Evolutionary conservation across 2,888 invertebrate genomes (phyloP), one percentile per base, ranked within the genome.

Genomic region (Epistrophella euchroma): DNA sequence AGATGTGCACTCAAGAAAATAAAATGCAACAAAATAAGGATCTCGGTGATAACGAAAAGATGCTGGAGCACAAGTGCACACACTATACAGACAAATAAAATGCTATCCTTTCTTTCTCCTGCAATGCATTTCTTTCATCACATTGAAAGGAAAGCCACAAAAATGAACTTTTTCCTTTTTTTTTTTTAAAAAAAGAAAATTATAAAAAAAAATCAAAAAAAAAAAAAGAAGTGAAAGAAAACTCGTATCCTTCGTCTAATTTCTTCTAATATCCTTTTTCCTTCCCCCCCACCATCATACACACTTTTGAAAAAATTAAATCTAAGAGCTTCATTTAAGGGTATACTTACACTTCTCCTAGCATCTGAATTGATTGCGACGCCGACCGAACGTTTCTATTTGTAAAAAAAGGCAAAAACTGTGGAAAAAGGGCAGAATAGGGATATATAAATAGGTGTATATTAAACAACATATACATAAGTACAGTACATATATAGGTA

Each of bases 281-380:
- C 13, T 55, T 56, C 28, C 43, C 9, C 13, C 13, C 15, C n/a
- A 2, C 58, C 58, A 15, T 32, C 37, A 43, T 40, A 43, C 52
- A 37, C 35, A 71, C 71, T 17, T 47, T 52, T 40, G n/a, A 25
- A 37, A 50, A 72, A 76, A 82, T 73, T 68, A 55, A 73, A 78
- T 68, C 60, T 68, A 77, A 73, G 50, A 55, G 55, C 73, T 78
- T 50, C 62, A 83, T 70, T 76, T 56, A 75, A 58, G 58, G 56
- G 40, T 56, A 62, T 45, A 75, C 68, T 45, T 28, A 43, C 62
- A 77, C 64, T 37, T 58, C 6, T 35, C 5, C 35, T 17, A 11
- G 3, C 25, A 35, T 56, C 60, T 70, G 15, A 47, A 56, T 64
- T 78, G 83, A 78, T 74, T 83, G 62, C 40, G 56, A 74, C 15